Percentiles rank a stretch among this genome's conserved stretches.
These are phyloP conservation scores for Idris sp. DNA, from an alignment of 1,140 invertebrate species.

Conservation along the genomic window DNA sequence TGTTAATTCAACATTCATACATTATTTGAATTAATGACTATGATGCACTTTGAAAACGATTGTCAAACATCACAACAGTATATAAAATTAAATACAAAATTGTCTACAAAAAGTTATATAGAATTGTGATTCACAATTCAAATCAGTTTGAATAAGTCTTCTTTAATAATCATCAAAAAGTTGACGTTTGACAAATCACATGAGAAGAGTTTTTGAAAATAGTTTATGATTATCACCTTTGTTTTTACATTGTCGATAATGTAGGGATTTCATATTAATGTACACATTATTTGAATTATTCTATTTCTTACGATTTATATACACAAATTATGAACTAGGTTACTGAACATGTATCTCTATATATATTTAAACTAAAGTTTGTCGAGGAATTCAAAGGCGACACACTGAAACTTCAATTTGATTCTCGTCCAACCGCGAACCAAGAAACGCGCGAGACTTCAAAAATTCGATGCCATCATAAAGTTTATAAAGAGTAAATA, in stretches of 20 bases:
- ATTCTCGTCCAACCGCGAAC: conserved; percentile 44
- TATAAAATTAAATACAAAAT: no score
- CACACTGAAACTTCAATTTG: conserved; percentile 33
- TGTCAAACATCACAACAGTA: no score
- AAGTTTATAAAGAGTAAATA: no score
- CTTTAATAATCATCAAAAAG: no score
- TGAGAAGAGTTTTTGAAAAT: no score
- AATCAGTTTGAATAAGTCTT: no score
- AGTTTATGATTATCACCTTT: no score
- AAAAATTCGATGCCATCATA: conserved; percentile 17
- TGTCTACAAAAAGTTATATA: no score
- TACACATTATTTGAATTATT: conserved; percentile 51
- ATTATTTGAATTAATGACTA: no score
- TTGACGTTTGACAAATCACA: conserved; percentile 15
- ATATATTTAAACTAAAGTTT: conserved; percentile 52
- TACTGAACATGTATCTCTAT: conserved; percentile 50
- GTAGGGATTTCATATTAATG: conserved; percentile 42
- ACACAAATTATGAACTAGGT: conserved; percentile 57
- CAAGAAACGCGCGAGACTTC: conserved; percentile 18
- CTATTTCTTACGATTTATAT: conserved; percentile 58
- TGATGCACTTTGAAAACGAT: no score
- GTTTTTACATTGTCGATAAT: conserved; percentile 27
- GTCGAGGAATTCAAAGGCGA: conserved; percentile 44
- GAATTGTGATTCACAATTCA: no score
- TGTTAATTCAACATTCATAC: no score